Base-by-base conservation (phyloP, 2,113 vertebrate genomes). In the Mobula birostris region DNA sequence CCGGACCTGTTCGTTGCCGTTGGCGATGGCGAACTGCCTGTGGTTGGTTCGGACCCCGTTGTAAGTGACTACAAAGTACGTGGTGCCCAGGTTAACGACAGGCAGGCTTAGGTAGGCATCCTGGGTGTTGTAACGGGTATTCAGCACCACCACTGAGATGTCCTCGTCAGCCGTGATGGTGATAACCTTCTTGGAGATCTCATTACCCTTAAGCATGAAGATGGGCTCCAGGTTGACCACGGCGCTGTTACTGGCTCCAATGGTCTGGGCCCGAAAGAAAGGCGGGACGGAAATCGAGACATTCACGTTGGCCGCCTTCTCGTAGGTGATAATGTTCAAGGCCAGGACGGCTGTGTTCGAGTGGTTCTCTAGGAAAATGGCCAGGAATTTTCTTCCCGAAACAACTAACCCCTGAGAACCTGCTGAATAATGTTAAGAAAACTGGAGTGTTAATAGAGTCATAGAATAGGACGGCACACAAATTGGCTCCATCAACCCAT, bases 171-270 rank as follows among this genome's bases (percentile, higher is more conserved):
- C 14, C 11, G 61, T 90, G 85, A 90, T 90, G 61, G 15, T 19
- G 29, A 90, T 90, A 12, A 17, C 61, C 7, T 90, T 90, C 0
- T n/a, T 5, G 4, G n/a, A 36, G 1, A 90, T 19, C 14, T 90
- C 85, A 7, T 90, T 90, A 15, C 85, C 85, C 7, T 90, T 90
- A 61, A 90, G 61, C 85, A 90, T 90, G 61, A 19, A 90, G 85
- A n/a, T 8, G 29, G 85, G 85, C 61, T 90, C 85, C 85, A 90
- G 61, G 61, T 68, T 90, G 1, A 90, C 32, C 14, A 90, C 29
- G 1, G 61, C 5, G 14, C 61, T 90, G 29, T 29, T 90, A 61
- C 61, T 36, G 61, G 85, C 85, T 0, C 29, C 1, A 1, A 90
- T 3, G 3, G n/a, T 19, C 4, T 68, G 85, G 0, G 61, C 63